Evolutionary conservation across 64 coral and sea anemone species (phyloP), one percentile per base, ranked within the genome.

Genomic region (Hydrozoanthus tunicans): DNA sequence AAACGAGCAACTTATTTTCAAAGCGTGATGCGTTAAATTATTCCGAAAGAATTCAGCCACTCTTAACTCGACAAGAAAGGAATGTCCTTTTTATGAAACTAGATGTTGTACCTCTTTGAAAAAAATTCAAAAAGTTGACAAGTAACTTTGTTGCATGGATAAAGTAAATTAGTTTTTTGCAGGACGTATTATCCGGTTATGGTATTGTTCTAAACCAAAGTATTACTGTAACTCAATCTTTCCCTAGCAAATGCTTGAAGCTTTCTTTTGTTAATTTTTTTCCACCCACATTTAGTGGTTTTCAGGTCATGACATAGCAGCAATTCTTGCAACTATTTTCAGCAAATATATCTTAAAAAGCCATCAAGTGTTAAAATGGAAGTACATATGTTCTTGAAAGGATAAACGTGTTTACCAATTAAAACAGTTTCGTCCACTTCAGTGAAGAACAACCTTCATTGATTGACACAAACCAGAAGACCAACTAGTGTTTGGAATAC

Each of bases 381-480:
- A 32, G 6, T 82, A 82, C 56, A 72, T 14, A 60, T 88, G 56
- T 75, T 88, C 84, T 88, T 62, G 53, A 61, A 74, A 72, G 84
- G 26, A 88, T 58, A 61, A 26, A 60, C 69, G 56, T 88, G 84
- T 88, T 88, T 70, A 6, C 84, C 73, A 67, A 75, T 88, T 58
- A 88, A 74, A 86, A 88, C 58, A 52, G 12, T 51, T 53, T 81
- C 59, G 14, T 58, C 68, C 27, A 88, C 84, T 88, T 86, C 53
- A 51, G 67, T 73, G 69, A 88, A 88, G 12, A 88, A 67, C 5
- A 73, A 11, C n/a, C 56, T 59, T 88, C 68, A 88, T 59, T 86
- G 84, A 88, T 26, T 88, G 84, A 88, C 60, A 74, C 74, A 74
- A 8, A 74, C 5, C 84, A 88, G 84, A 74, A 88, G 84, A 25